phyloP scores from a whole-genome alignment of 2,888 invertebrate genomes.

The Deilephila porcellus region DNA sequence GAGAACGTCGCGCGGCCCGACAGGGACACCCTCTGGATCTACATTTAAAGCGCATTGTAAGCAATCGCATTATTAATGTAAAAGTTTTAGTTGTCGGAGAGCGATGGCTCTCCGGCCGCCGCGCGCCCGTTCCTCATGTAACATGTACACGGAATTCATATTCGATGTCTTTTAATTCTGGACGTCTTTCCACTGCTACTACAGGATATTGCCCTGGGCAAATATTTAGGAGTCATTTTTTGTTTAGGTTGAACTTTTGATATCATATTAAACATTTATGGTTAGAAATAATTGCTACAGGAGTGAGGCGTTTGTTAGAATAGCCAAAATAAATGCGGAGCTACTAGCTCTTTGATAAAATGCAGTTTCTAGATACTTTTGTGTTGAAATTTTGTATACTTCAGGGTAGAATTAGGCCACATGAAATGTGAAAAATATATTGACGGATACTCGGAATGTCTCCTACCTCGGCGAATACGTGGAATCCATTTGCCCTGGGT shows the following conservation, averaged over 20 bases:
- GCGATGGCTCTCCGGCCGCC: conserved; percentile 72
- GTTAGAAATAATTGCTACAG: too few relatives aligned
- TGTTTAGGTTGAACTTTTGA: not conserved
- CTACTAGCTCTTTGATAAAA: too few relatives aligned
- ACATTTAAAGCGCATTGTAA: conserved; percentile 85
- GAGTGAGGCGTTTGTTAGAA: too few relatives aligned
- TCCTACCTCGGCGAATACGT: too few relatives aligned
- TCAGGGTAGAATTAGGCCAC: too few relatives aligned
- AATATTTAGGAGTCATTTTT: not conserved
- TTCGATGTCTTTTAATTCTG: conserved; percentile 83
- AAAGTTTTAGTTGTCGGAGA: conserved; percentile 82
- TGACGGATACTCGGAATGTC: too few relatives aligned
- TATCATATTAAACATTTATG: too few relatives aligned
- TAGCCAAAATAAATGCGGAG: too few relatives aligned
- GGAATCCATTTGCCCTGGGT: too few relatives aligned
- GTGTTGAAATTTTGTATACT: too few relatives aligned
- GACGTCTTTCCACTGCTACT: conserved; percentile 71
- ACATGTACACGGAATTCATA: conserved; percentile 81
- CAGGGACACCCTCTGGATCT: conserved; percentile 72
- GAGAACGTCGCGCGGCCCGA: conserved; percentile 53
- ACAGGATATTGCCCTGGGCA: conserved; percentile 39
- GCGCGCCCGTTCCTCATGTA: conserved; percentile 76
- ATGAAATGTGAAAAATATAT: too few relatives aligned
- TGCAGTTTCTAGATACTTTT: too few relatives aligned
- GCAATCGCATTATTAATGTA: conserved; percentile 84